Conservation (phyloP, 2,113 vertebrate genomes). For the Heterotilapia buettikoferi region DNA sequence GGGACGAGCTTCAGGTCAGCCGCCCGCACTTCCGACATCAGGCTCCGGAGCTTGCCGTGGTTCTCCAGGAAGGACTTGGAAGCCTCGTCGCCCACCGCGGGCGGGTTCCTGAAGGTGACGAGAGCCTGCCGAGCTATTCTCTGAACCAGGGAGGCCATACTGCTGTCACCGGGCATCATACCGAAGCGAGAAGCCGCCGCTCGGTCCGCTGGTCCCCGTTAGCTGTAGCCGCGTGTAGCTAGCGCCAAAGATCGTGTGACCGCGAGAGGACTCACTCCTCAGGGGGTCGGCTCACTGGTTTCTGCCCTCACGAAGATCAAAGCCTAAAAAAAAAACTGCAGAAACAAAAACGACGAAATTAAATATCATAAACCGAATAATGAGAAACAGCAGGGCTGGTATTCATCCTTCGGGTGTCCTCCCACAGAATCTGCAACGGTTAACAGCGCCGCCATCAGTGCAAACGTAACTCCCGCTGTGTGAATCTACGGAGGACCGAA, state of each 20-base stretch:
- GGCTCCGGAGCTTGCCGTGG: conserved; percentile 71
- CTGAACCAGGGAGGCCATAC: conserved; percentile 85
- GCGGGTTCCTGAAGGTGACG: conserved; percentile 75
- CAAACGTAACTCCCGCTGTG: neutral
- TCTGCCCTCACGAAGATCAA: neutral
- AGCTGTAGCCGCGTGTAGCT: neutral
- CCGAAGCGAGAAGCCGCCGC: neutral
- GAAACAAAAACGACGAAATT: neutral
- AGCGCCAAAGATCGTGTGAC: neutral
- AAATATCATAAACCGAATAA: neutral
- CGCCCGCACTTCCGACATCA: conserved; percentile 82
- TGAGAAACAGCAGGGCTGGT: neutral
- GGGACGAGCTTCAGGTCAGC: conserved; percentile 82
- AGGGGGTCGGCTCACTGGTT: neutral
- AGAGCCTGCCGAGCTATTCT: conserved; percentile 85
- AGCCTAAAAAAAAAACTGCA: neutral
- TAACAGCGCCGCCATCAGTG: neutral
- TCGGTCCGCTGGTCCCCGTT: neutral
- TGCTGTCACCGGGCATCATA: conserved; percentile 79
- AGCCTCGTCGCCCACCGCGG: conserved; percentile 42
- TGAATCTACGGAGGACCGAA: fast-evolving
- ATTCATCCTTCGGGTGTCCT: neutral
- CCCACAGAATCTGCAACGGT: neutral
- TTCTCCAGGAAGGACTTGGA: conserved; percentile 72
- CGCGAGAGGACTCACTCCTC: fast-evolving